These are phyloP conservation scores for Caradrina clavipalpis DNA, from an alignment of 2,888 invertebrate genomes.

Conservation along the genomic window DNA sequence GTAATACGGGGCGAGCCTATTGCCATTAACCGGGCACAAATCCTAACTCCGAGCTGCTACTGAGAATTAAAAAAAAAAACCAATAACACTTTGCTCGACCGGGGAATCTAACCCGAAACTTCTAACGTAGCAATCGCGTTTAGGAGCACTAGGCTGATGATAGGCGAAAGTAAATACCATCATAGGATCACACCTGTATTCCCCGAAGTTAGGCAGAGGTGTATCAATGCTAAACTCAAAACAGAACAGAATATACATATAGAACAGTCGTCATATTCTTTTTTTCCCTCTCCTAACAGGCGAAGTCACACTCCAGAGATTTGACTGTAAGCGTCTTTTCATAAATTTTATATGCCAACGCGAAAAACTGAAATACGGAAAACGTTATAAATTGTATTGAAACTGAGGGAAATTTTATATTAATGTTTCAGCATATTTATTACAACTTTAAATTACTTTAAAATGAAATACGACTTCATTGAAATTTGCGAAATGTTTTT, in stretches of 20 bases:
- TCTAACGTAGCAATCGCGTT: too few species aligned
- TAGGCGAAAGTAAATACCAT: too few species aligned
- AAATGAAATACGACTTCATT: conserved; percentile 1
- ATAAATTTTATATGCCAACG: conserved; percentile 58
- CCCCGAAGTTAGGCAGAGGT: too few species aligned
- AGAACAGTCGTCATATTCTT: conserved; percentile 26
- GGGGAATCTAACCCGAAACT: too few species aligned
- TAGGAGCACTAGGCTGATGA: too few species aligned
- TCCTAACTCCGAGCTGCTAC: too few species aligned
- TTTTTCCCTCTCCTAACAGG: conserved; percentile 38
- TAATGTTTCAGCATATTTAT: conserved; percentile 35
- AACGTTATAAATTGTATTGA: conserved; percentile 56
- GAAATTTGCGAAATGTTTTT: neutral
- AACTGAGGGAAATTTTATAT: conserved; percentile 33
- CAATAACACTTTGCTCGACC: too few species aligned
- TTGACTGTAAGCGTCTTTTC: conserved; percentile 52
- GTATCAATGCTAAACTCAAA: too few species aligned
- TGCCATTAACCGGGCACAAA: too few species aligned
- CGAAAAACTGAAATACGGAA: conserved; percentile 51
- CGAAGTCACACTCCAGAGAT: conserved; percentile 49
- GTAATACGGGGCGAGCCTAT: too few species aligned
- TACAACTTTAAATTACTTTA: conserved; percentile 21
- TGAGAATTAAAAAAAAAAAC: too few species aligned
- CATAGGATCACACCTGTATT: too few species aligned
- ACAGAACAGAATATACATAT: conserved; percentile 36